phyloP scores from a whole-genome alignment of 2,888 invertebrate genomes.

The Busseola fusca region DNA sequence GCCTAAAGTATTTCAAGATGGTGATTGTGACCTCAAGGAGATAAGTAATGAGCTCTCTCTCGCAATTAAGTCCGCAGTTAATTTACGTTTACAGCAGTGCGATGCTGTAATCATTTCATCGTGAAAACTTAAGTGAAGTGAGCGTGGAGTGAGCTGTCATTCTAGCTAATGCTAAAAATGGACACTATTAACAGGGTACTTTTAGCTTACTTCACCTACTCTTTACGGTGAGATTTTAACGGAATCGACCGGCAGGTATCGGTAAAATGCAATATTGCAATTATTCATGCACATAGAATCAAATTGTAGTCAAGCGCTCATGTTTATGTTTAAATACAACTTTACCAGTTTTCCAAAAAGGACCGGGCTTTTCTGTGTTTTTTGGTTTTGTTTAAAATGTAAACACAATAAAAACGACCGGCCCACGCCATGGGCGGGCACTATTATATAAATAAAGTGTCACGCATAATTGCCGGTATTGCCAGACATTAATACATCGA shows the following conservation, averaged over 20 bases:
- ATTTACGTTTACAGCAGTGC: no score
- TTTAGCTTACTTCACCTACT: no score
- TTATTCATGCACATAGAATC: background rate
- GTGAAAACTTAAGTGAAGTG: no score
- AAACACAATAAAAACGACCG: constrained; percentile 41
- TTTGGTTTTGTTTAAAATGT: constrained; percentile 3
- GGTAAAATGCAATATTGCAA: background rate
- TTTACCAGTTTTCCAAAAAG: background rate
- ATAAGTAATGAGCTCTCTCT: no score
- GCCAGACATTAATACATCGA: constrained; percentile 52
- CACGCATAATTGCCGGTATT: constrained; percentile 52
- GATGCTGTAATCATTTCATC: no score
- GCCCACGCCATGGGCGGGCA: constrained; percentile 34
- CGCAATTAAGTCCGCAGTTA: no score
- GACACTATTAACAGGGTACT: no score
- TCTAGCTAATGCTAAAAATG: no score
- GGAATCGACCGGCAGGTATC: no score
- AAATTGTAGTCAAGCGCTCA: background rate
- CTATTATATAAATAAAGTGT: constrained; percentile 59
- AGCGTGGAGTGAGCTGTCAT: no score
- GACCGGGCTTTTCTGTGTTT: background rate
- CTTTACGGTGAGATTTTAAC: no score
- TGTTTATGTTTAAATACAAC: background rate
- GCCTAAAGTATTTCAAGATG: background rate
- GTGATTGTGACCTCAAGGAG: background rate